A percentile compares a stretch with the other conserved stretches of the same genome.
Evolutionary conservation across 2,113 vertebrate species (phyloP).

Genomic region (Trinectes maculatus): DNA sequence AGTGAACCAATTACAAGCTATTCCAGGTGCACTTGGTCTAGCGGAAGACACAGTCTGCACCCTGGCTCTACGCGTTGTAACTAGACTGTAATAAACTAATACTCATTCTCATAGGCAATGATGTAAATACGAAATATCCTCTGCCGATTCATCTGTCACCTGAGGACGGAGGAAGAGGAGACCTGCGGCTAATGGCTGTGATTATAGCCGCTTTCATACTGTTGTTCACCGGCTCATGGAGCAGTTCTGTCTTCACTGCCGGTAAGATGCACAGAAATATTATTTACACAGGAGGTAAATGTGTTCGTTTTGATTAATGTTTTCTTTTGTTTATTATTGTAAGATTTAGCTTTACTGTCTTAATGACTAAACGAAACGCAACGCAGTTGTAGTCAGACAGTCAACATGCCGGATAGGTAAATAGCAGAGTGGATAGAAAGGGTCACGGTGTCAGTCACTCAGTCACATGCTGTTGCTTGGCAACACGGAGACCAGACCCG

Average conservation of each 20-base stretch:
- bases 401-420: constrained; percentile 13
- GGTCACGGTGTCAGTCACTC: constrained; percentile 42
- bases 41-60: not conserved
- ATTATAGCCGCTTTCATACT: constrained; percentile 44
- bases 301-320: not conserved
- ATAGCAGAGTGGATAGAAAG: constrained; percentile 1
- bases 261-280: constrained; percentile 40
- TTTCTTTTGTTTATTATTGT: not conserved
- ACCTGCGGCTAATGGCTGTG: constrained; percentile 50
- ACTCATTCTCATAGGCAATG: not conserved
- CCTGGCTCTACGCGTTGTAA: not conserved
- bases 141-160: not conserved
- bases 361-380: no score
- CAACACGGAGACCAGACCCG: constrained; percentile 18
- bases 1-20: constrained; percentile 57
- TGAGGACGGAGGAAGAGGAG: constrained; percentile 13
- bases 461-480: constrained; percentile 61
- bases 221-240: constrained; percentile 32
- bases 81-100: not conserved
- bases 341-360: accelerated
- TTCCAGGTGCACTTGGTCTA: constrained; percentile 53
- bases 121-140: constrained; percentile 1
- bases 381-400: no score
- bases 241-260: constrained; percentile 19
- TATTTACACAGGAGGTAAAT: not conserved